A percentile compares a stretch with the other conserved stretches of the same genome.
phyloP scores from a whole-genome alignment of 2,797 vertebrate species.

The Chelidonichthys spinosus region DNA sequence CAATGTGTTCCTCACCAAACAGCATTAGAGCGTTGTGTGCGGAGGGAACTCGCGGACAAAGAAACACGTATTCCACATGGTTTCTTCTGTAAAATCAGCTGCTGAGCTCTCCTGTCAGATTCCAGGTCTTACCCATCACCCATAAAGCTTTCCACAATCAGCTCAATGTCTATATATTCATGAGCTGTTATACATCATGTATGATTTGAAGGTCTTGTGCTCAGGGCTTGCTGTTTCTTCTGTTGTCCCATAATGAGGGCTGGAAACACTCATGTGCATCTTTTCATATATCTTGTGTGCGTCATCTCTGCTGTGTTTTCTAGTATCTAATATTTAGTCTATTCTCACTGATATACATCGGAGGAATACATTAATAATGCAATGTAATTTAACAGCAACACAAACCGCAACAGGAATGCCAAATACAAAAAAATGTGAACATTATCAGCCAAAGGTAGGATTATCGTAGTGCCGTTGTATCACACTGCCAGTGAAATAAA shows the following conservation, averaged over 20 bases:
- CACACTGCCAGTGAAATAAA: neutral
- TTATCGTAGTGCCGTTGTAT: neutral
- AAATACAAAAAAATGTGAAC: neutral
- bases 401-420: neutral
- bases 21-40: constrained; percentile 30
- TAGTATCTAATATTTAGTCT: neutral
- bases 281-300: neutral
- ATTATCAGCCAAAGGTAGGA: neutral
- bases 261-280: neutral
- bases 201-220: constrained; percentile 1
- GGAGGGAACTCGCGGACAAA: constrained; percentile 16
- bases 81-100: constrained; percentile 12
- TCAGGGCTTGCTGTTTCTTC: neutral
- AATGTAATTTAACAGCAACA: neutral
- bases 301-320: neutral
- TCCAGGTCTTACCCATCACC: neutral
- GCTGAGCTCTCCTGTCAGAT: constrained; percentile 2
- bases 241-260: no score
- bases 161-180: neutral
- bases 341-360: neutral
- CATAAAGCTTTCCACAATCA: neutral
- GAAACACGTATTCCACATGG: neutral
- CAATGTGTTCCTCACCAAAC: constrained; percentile 66
- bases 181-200: neutral
- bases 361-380: neutral